Percentiles rank a stretch among this genome's conserved stretches.
Conservation (phyloP, 2,113 vertebrate species). For the Oreochromis spilurus region DNA sequence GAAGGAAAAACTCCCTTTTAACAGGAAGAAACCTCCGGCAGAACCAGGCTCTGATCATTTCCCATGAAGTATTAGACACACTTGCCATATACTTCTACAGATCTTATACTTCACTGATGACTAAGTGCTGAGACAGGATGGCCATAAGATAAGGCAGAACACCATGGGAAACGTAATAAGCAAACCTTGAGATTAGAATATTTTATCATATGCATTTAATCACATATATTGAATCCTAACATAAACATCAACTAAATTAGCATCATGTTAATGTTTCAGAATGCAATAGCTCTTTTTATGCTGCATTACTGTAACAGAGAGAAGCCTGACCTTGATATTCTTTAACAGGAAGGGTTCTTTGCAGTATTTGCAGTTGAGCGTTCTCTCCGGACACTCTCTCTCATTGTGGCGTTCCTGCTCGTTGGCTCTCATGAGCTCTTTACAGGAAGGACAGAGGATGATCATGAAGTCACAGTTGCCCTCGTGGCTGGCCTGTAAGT, state of each 20-base stretch:
- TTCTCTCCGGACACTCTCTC: constrained; percentile 78
- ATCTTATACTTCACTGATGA: neutral
- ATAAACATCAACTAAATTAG: neutral
- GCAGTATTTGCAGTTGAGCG: constrained; percentile 81
- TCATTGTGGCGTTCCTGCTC: constrained; percentile 82
- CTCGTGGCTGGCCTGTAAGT: constrained; percentile 69
- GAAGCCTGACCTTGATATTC: constrained; percentile 66
- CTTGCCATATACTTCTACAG: neutral
- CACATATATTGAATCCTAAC: neutral
- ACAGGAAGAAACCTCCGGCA: neutral
- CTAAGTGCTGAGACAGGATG: neutral
- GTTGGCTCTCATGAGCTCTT: constrained; percentile 74
- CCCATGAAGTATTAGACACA: neutral
- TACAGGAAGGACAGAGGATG: constrained; percentile 76
- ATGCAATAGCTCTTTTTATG: neutral
- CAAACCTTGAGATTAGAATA: neutral
- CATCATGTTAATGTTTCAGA: neutral
- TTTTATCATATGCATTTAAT: neutral
- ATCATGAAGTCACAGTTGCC: constrained; percentile 78
- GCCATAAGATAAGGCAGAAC: neutral
- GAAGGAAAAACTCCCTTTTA: neutral
- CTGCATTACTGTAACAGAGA: neutral
- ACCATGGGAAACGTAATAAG: neutral
- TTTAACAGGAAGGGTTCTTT: constrained; percentile 75
- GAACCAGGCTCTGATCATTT: neutral